phyloP scores from a whole-genome alignment of 1,140 invertebrate species.

The Acyrthosiphon pisum region DNA sequence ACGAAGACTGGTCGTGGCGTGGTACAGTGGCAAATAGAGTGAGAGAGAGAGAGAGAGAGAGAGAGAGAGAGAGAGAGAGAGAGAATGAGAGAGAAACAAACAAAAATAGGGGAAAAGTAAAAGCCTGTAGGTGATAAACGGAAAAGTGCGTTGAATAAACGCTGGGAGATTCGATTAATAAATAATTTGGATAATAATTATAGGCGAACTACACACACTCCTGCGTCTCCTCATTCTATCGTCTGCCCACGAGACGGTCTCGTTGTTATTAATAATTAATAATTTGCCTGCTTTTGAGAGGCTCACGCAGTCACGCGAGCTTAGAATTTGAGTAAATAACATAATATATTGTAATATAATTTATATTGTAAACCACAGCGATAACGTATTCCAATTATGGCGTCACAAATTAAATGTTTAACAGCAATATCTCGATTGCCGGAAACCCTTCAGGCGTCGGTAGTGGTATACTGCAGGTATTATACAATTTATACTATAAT shows the following conservation, averaged over 20 bases:
- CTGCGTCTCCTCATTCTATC: neutral
- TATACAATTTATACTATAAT: neutral
- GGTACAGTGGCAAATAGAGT: no score
- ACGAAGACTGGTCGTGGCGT: no score
- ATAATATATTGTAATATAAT: neutral
- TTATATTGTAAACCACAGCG: neutral
- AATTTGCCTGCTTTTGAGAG: neutral
- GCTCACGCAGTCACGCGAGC: neutral
- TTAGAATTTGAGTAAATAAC: neutral
- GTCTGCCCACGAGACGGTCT: no score
- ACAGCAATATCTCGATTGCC: neutral
- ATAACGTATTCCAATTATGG: neutral
- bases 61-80: no score
- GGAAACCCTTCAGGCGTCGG: neutral
- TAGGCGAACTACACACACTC: neutral
- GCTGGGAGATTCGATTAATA: neutral
- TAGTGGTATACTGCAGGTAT: neutral
- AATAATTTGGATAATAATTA: neutral
- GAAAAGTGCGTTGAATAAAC: neutral
- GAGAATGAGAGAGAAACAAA: no score
- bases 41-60: no score
- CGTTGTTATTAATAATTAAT: neutral
- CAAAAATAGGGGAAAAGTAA: no score
- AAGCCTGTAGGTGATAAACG: no score
- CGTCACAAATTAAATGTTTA: neutral